Evolutionary conservation across 1,140 invertebrate genomes (phyloP).

Genomic region (Carcinoscorpius rotundicauda): DNA sequence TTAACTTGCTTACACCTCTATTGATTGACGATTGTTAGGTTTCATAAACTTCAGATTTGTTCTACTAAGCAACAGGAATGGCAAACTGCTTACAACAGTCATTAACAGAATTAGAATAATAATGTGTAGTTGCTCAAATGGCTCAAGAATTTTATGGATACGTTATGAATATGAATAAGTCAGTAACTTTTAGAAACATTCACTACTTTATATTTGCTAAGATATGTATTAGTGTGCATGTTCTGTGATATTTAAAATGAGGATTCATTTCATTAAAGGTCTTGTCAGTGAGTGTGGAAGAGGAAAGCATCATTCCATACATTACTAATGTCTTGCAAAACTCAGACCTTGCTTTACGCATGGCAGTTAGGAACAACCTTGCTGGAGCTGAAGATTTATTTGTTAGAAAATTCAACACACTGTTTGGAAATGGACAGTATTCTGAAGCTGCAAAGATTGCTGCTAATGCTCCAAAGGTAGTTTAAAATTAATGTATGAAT

Average conservation of each 20-base stretch:
- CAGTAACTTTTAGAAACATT: too few species aligned
- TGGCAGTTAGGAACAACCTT: conserved; percentile 91
- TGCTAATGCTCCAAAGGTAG: conserved; percentile 77
- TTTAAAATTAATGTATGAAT: background rate
- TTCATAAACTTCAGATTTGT: too few species aligned
- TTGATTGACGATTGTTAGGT: too few species aligned
- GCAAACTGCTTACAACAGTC: too few species aligned
- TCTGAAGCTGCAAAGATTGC: conserved; percentile 96
- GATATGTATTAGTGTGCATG: too few species aligned
- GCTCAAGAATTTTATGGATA: too few species aligned
- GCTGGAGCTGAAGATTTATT: conserved; percentile 96
- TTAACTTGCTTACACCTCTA: too few species aligned
- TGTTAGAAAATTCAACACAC: conserved; percentile 93
- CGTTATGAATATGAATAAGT: too few species aligned
- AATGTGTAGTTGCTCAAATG: too few species aligned
- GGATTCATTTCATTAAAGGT: conserved; percentile 42
- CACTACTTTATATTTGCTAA: too few species aligned
- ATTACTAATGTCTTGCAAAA: conserved; percentile 93
- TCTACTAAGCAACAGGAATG: too few species aligned
- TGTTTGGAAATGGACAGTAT: conserved; percentile 84
- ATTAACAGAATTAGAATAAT: too few species aligned
- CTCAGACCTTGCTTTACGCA: conserved; percentile 84
- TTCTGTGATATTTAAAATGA: conserved; percentile 8
- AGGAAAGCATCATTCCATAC: conserved; percentile 95
- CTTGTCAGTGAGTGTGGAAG: conserved; percentile 92